Base-by-base conservation (phyloP, 2,797 vertebrate species). In the Alfaro cultratus region DNA sequence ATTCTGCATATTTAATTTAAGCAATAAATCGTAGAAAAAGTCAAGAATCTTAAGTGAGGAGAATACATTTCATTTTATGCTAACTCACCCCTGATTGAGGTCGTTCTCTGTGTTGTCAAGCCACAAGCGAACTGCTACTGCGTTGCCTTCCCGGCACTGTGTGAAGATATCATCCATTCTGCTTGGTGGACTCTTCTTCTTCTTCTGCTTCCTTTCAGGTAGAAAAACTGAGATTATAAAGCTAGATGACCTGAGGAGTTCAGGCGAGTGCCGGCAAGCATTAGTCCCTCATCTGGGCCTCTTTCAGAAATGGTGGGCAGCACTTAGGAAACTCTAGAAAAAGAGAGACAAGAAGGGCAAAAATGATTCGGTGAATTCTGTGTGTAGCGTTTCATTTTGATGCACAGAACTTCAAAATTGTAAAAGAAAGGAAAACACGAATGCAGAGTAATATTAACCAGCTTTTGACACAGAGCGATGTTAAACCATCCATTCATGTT, bases 31-130 rank as follows among this genome's bases (percentile, higher is more conserved):
- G 31, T 47, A 41, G 39, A n/a, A 13, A 64, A 29, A 74, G 1
- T 60, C 1, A 36, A 51, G 2, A 75, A n/a, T 43, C 13, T 47
- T 62, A 36, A 36, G 10, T 21, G 9, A n/a, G 10, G 2, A 26
- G 43, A 16, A 71, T 45, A 55, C 2, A 23, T 51, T 23, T 74
- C 45, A 81, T 55, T 68, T 76, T 18, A 62, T 80, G 76, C 13
- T 68, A 55, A 74, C 97, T 97, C 91, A 99, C 98, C 98, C 98
- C 92, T 99, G 98, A 91, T 99, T 99, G 85, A 99, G 97, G 94
- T 99, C 98, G 26, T 99, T 99, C 95, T 99, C 98, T 0, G 98
- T 99, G 91, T 99, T 99, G 95, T 99, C 98, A 95, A 99, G 90
- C 98, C 98, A 99, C 73, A 99, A 94, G 6, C 98, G 97, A 51